These are phyloP conservation scores for Myotis lucifugus DNA, from an alignment of 2,113 vertebrate species.

Conservation along the genomic window DNA sequence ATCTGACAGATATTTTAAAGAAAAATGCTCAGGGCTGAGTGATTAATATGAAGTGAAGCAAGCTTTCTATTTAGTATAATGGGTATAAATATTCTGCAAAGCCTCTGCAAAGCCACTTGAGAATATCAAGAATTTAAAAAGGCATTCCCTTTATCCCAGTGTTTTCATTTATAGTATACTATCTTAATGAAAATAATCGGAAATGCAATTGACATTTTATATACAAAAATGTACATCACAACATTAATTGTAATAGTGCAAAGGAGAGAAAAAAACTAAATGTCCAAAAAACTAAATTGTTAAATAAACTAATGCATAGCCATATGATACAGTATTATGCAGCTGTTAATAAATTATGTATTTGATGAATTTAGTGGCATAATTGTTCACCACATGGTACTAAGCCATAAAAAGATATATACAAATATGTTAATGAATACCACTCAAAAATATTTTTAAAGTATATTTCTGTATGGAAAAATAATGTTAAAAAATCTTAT, in stretches of 20 bases:
- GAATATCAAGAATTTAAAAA: neutral
- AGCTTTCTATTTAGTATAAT: no score
- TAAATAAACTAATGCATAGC: neutral
- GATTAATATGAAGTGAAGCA: neutral
- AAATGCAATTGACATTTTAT: neutral
- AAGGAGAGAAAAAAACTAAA: neutral
- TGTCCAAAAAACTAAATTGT: neutral
- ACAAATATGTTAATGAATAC: neutral
- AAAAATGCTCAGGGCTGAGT: neutral
- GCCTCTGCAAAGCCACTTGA: neutral
- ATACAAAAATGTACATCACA: neutral
- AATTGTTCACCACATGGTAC: neutral
- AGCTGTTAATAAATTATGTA: neutral
- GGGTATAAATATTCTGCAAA: neutral
- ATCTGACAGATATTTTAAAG: neutral
- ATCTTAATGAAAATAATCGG: neutral
- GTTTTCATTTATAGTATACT: conserved; percentile 6
- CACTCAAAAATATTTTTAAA: no score
- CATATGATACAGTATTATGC: neutral
- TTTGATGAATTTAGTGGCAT: neutral
- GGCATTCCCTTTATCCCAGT: neutral
- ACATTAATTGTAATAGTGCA: neutral
- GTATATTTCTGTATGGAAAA: no score
- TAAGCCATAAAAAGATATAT: neutral
- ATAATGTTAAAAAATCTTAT: no score